phyloP scores from a whole-genome alignment of 2,797 vertebrate species.

The Propithecus perrieri region DNA sequence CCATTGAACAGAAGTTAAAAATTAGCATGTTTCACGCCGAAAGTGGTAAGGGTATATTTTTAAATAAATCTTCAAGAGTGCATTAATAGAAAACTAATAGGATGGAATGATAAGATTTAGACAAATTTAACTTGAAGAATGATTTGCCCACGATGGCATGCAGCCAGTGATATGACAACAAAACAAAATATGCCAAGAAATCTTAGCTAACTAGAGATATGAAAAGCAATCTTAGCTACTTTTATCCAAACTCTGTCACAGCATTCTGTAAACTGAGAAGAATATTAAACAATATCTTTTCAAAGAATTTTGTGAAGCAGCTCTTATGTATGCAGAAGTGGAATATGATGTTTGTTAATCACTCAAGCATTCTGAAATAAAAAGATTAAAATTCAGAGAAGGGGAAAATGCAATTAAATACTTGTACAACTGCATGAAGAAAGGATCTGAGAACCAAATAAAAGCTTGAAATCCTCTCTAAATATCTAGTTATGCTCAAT shows the following conservation, averaged over 20 bases:
- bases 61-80: background rate
- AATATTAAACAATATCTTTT: background rate
- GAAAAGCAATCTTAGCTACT: background rate
- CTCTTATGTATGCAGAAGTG: background rate
- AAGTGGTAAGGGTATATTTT: background rate
- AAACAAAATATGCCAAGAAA: background rate
- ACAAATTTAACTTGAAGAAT: background rate
- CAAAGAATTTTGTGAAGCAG: background rate
- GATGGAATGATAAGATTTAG: background rate
- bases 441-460: conserved; percentile 39
- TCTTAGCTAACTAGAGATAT: background rate
- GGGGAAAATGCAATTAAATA: conserved; percentile 49
- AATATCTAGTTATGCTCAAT: background rate
- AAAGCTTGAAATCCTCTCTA: background rate
- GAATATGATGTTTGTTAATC: conserved; percentile 13
- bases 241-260: background rate
- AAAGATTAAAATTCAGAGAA: conserved; percentile 53
- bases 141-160: background rate
- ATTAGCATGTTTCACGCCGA: background rate
- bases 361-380: conserved; percentile 32
- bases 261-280: background rate
- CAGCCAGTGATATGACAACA: background rate
- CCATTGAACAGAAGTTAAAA: background rate
- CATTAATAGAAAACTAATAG: background rate
- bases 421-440: conserved; percentile 6